Base-by-base conservation (phyloP, 2,797 vertebrate species). In the Lagorchestes hirsutus region DNA sequence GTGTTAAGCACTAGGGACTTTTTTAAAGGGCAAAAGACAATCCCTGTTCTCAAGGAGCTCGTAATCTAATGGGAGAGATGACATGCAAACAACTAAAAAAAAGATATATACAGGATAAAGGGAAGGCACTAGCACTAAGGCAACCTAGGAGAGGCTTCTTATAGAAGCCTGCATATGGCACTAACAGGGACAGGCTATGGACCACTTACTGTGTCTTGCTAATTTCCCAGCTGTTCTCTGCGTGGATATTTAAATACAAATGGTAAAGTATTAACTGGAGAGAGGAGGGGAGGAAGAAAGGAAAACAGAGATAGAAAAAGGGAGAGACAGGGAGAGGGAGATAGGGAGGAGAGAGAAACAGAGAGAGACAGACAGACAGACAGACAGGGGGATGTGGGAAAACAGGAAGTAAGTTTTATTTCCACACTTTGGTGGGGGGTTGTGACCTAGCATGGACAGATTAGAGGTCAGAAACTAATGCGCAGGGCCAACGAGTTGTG, bases 191-290 rank as follows among this genome's bases (percentile, higher is more conserved):
- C 6, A 74, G 67, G 34, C 16, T 74, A n/a, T 40, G 34, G 5
- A 74, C n/a, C 67, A 74, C n/a, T 74, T n/a, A 74, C 34, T 74
- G 67, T 74, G 67, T 74, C 67, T n/a, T 74, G 62, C 62, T n/a
- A n/a, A 18, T 40, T 34, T 74, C 34, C 34, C 62, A 74, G n/a
- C 67, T 74, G 67, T 40, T 74, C n/a, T 74, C 34, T 74, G 67
- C 59, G 22, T 74, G 67, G 67, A 74, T 74, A 40, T 22, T 74
- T 74, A 74, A 2, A 74, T 74, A 40, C 16, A 74, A 74, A 74
- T 40, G 16, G 16, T 74, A 74, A 40, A 67, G 14, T 67, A 14
- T 4, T 67, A n/a, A 18, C 40, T 82, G 40, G 22, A 82, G 34
- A 74, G 14, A 18, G 34, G 16, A 40, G 13, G n/a, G 74, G 6